phyloP scores from a whole-genome alignment of 2,797 vertebrate species.

The Lateolabrax maculatus region DNA sequence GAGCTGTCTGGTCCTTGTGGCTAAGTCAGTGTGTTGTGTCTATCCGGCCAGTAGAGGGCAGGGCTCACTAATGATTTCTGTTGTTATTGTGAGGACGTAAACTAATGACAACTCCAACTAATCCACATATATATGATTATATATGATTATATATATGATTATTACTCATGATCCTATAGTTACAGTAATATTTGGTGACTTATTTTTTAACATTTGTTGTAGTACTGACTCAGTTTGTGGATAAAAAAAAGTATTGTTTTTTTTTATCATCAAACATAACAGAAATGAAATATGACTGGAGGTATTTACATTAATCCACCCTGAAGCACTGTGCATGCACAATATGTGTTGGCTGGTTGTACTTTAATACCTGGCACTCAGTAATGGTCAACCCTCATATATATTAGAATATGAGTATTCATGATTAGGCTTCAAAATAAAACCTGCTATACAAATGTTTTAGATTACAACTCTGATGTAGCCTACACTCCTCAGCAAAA shows the following conservation, averaged over 20 bases:
- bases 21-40: neutral
- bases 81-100: neutral
- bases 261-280: neutral
- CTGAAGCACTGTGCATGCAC: too few species aligned
- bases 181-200: neutral
- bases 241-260: too few species aligned
- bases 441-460: neutral
- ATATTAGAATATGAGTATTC: neutral
- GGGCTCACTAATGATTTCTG: neutral
- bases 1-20: neutral
- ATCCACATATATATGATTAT: too few species aligned
- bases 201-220: neutral
- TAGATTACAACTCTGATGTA: neutral
- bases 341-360: too few species aligned
- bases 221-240: neutral
- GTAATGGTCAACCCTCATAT: neutral
- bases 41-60: constrained; percentile 55
- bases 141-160: neutral
- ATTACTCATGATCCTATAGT: neutral
- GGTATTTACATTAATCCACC: neutral
- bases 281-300: neutral
- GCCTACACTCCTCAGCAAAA: neutral
- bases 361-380: neutral
- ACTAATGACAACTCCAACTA: neutral
- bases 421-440: neutral